These are phyloP conservation scores for Sesamia nonagrioides DNA, from an alignment of 1,140 invertebrate genomes.

Conservation along the genomic window DNA sequence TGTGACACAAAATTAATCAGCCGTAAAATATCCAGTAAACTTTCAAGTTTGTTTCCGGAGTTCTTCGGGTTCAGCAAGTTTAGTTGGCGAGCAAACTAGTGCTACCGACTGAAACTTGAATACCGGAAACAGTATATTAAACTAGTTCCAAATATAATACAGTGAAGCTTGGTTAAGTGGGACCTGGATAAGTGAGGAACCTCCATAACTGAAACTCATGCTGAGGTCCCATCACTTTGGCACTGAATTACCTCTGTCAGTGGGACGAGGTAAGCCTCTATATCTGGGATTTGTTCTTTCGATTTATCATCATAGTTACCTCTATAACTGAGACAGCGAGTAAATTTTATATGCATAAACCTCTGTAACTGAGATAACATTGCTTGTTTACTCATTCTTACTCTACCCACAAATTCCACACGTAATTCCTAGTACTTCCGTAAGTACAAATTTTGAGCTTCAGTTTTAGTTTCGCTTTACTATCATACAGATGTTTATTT, in stretches of 20 bases:
- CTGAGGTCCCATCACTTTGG: no score
- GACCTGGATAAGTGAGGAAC: neutral
- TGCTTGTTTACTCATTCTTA: no score
- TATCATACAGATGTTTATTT: no score
- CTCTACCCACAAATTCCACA: no score
- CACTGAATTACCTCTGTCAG: neutral
- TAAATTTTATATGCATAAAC: no score
- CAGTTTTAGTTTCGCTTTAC: no score
- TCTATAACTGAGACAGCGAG: neutral
- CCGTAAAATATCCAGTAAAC: conserved; percentile 9
- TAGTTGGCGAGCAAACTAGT: conserved; percentile 26
- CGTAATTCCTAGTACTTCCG: no score
- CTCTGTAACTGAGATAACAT: no score
- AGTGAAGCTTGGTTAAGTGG: neutral
- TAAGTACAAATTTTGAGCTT: no score
- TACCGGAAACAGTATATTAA: conserved; percentile 32
- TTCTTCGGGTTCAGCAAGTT: conserved; percentile 21
- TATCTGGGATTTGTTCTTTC: conserved; percentile 15
- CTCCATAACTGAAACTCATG: no score
- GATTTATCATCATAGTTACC: conserved; percentile 18
- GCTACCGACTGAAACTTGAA: conserved; percentile 13
- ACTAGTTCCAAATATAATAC: conserved; percentile 18
- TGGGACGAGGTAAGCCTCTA: neutral
- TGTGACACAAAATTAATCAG: conserved; percentile 18
- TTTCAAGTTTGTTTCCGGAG: conserved; percentile 24